phyloP scores from a whole-genome alignment of 2,797 vertebrate species.

The Oreortyx pictus region DNA sequence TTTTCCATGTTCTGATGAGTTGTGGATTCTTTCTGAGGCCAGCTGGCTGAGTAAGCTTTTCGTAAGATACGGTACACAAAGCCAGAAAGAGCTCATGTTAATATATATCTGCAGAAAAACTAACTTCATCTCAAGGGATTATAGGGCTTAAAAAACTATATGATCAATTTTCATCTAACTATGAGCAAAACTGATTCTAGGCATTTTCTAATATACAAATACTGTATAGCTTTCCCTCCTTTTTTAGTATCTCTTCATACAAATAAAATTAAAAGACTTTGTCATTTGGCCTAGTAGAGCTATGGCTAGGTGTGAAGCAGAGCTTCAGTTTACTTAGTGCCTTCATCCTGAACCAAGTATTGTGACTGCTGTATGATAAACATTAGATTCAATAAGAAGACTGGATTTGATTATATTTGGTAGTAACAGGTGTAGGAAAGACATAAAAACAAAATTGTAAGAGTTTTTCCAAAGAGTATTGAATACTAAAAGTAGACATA shows the following conservation, averaged over 20 bases:
- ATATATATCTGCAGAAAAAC: conserved; percentile 1
- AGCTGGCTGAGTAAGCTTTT: conserved; percentile 22
- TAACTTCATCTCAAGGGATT: neutral
- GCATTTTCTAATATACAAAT: neutral
- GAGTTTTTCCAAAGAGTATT: neutral
- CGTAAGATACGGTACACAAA: neutral
- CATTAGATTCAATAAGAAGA: neutral
- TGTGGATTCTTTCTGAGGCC: conserved; percentile 1
- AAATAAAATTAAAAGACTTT: conserved; percentile 25
- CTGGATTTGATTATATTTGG: neutral
- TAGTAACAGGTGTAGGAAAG: neutral
- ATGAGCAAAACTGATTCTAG: neutral
- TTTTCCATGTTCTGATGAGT: conserved; percentile 44
- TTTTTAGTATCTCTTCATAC: neutral
- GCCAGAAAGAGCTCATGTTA: conserved; percentile 6
- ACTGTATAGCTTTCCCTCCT: neutral
- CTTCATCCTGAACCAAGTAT: neutral
- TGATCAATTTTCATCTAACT: neutral
- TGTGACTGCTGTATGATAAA: neutral
- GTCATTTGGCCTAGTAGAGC: neutral
- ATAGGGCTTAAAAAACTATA: neutral
- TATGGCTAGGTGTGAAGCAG: neutral
- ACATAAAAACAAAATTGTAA: neutral
- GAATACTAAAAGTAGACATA: neutral
- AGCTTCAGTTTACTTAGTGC: neutral